phyloP scores from a whole-genome alignment of 2,113 vertebrate species.

The Agelaius tricolor region DNA sequence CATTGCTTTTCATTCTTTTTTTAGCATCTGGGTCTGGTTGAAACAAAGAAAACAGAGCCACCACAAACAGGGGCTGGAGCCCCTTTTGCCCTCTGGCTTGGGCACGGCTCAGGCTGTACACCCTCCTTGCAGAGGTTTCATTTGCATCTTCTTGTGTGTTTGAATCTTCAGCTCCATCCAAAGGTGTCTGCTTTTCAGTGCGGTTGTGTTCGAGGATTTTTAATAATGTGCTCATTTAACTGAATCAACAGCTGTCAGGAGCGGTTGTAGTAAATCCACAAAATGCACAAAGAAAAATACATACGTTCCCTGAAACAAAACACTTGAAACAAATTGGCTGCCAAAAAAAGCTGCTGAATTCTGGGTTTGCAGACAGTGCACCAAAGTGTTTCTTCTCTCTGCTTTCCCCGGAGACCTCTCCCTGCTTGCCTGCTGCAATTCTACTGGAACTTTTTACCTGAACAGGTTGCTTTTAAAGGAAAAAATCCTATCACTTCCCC shows the following conservation, averaged over 20 bases:
- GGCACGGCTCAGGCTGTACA: not conserved
- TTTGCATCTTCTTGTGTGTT: constrained; percentile 32
- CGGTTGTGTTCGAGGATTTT: constrained; percentile 48
- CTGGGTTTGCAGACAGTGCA: constrained; percentile 69
- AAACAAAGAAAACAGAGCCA: constrained; percentile 67
- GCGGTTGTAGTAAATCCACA: constrained; percentile 71
- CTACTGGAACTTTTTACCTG: constrained; percentile 57
- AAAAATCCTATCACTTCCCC: not conserved
- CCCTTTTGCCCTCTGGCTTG: not conserved
- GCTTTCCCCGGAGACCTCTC: constrained; percentile 57
- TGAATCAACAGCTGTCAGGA: constrained; percentile 80
- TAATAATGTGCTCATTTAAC: constrained; percentile 73
- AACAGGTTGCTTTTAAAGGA: constrained; percentile 34
- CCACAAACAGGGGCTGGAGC: constrained; percentile 47
- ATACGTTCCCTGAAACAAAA: constrained; percentile 68
- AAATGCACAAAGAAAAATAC: constrained; percentile 73
- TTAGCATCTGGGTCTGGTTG: constrained; percentile 48
- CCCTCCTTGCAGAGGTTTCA: not conserved
- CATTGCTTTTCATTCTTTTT: constrained; percentile 40
- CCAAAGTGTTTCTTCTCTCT: constrained; percentile 43
- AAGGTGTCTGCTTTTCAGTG: constrained; percentile 60
- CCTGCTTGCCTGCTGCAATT: constrained; percentile 53
- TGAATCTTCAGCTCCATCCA: constrained; percentile 28
- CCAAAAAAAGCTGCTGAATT: constrained; percentile 65
- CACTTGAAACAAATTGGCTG: constrained; percentile 70